Conservation (phyloP, 1,140 invertebrate genomes). For the Macrocentrus cingulum region DNA sequence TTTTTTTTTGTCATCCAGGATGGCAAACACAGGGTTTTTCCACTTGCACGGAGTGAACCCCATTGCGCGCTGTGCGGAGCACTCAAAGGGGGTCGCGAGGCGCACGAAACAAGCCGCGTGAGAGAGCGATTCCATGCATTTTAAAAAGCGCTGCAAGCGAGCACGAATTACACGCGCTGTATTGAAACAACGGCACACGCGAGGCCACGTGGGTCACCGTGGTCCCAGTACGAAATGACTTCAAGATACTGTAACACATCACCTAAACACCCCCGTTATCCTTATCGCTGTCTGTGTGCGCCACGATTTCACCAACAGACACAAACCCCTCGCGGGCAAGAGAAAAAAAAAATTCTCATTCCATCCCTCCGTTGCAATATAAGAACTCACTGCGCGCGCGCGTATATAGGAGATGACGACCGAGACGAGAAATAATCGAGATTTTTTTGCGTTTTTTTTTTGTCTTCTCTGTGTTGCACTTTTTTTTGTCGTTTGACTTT, state of each 20-base stretch:
- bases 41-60: constrained; percentile 6
- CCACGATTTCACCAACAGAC: background rate
- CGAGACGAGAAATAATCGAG: constrained; percentile 1
- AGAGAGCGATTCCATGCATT: constrained; percentile 32
- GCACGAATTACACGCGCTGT: constrained; percentile 23
- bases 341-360: constrained; percentile 1
- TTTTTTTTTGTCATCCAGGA: constrained; percentile 19
- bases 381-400: background rate
- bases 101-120: constrained; percentile 16
- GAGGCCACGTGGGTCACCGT: too few relatives aligned
- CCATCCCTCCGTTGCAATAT: background rate
- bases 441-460: too few relatives aligned
- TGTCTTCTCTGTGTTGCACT: background rate
- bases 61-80: constrained; percentile 15
- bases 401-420: constrained; percentile 1
- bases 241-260: too few relatives aligned
- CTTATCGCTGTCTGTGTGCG: too few relatives aligned
- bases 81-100: constrained; percentile 20
- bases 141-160: constrained; percentile 27
- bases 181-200: constrained; percentile 9
- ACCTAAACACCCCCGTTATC: too few relatives aligned
- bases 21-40: too few relatives aligned
- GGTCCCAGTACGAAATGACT: too few relatives aligned
- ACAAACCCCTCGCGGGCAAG: background rate
- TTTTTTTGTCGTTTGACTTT: background rate